Evolutionary conservation across 2,888 invertebrate species (phyloP).

Genomic region (Tupiocoris notatus): DNA sequence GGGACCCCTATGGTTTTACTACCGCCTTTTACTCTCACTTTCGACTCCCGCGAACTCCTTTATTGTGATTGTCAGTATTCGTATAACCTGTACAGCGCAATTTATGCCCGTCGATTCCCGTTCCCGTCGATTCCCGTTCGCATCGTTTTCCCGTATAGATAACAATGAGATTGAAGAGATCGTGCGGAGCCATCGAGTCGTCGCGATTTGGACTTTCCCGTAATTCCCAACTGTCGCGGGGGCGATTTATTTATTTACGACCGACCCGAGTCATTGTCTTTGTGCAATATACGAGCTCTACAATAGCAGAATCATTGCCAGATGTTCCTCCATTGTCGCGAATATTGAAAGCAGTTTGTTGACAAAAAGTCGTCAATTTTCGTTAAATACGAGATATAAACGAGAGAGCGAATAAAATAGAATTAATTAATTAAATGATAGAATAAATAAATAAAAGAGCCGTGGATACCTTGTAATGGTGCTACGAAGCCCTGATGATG

Average conservation of each 20-base stretch:
- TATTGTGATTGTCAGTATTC: background rate
- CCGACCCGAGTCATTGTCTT: background rate
- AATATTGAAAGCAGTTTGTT: too few relatives aligned
- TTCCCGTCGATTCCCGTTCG: background rate
- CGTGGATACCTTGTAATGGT: too few relatives aligned
- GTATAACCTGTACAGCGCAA: too few relatives aligned
- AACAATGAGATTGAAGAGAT: background rate
- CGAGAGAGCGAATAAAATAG: too few relatives aligned
- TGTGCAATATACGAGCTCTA: background rate
- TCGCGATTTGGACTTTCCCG: background rate
- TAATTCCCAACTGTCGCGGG: background rate
- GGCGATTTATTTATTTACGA: background rate
- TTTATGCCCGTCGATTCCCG: background rate
- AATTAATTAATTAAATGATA: too few relatives aligned
- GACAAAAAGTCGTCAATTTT: too few relatives aligned
- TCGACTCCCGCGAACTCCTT: background rate
- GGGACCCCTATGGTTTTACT: background rate
- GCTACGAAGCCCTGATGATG: too few relatives aligned
- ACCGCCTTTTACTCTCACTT: slow-evolving; percentile 26
- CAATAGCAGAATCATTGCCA: background rate
- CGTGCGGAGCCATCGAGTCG: background rate
- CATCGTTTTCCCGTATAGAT: background rate
- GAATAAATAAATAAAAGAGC: too few relatives aligned
- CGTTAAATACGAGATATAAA: too few relatives aligned
- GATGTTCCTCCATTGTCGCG: background rate